These are phyloP conservation scores for Formica selysi DNA, from an alignment of 1,140 invertebrate genomes.

Conservation along the genomic window DNA sequence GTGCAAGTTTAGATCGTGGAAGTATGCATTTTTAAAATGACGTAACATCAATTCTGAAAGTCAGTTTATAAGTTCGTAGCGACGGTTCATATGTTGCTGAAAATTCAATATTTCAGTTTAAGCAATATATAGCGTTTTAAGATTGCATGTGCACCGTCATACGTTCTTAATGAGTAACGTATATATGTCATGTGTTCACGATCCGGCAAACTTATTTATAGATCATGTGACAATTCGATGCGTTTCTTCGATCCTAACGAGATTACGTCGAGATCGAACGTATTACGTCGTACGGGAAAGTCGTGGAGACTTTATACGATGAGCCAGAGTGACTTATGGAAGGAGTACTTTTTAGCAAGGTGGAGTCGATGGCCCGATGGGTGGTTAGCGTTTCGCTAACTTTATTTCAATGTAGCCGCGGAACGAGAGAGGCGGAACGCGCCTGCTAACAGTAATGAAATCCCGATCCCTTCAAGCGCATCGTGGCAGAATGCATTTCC, in stretches of 20 bases:
- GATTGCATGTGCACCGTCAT: background rate
- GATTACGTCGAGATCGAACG: background rate
- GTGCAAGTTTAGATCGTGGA: background rate
- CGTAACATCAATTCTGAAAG: background rate
- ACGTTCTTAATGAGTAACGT: background rate
- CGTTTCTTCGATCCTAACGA: constrained; percentile 33
- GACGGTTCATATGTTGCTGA: background rate
- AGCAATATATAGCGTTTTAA: background rate
- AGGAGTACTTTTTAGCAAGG: background rate
- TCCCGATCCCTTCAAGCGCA: constrained; percentile 39
- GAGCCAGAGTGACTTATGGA: constrained; percentile 41
- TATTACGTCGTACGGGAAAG: background rate
- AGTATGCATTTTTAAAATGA: constrained; percentile 16
- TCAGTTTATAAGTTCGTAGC: background rate
- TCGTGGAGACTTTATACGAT: constrained; percentile 19
- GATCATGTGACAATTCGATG: background rate
- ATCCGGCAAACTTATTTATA: background rate
- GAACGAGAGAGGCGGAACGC: constrained; percentile 65
- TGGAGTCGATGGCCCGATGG: constrained; percentile 13
- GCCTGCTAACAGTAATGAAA: constrained; percentile 64
- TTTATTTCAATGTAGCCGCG: constrained; percentile 73
- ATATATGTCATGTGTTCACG: background rate
- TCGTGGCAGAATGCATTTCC: constrained; percentile 66
- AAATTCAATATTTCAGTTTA: constrained; percentile 15
- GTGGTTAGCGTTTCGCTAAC: constrained; percentile 74